A percentile compares a stretch with the other conserved stretches of the same genome.
Conservation (phyloP, 2,797 vertebrate genomes). For the Eospalax fontanierii region DNA sequence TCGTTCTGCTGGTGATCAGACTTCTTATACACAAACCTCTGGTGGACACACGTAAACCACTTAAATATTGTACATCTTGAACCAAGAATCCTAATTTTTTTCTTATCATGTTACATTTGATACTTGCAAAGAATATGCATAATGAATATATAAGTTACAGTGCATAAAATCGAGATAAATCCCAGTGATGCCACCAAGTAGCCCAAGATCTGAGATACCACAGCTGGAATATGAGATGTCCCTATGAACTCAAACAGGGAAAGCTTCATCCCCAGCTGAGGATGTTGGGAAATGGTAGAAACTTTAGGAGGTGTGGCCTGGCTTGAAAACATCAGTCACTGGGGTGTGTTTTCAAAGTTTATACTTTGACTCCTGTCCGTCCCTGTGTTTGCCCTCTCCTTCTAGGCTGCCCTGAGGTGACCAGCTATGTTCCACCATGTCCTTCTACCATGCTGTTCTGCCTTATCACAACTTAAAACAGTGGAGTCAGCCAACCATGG, state of each 20-base stretch:
- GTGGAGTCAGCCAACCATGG: background rate
- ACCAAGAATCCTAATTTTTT: background rate
- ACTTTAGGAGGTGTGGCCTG: too few relatives aligned
- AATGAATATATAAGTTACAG: background rate
- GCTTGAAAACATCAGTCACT: background rate
- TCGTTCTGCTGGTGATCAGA: background rate
- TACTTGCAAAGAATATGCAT: background rate
- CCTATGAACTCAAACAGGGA: background rate
- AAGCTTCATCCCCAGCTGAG: background rate
- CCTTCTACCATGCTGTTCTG: too few relatives aligned
- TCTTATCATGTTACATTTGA: background rate
- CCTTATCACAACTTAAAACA: too few relatives aligned
- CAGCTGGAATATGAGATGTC: too few relatives aligned
- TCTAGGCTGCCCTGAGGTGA: background rate
- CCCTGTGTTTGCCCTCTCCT: background rate
- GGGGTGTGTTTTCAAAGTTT: background rate
- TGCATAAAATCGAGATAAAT: background rate
- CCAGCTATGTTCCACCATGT: too few relatives aligned
- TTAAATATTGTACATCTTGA: background rate
- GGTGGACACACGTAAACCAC: background rate
- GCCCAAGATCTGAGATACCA: background rate
- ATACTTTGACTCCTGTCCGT: background rate
- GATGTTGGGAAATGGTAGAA: background rate
- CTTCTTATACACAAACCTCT: background rate
- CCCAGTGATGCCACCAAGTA: background rate